Conservation (phyloP, 2,888 invertebrate genomes). For the Caenorhabditis panamensis region DNA sequence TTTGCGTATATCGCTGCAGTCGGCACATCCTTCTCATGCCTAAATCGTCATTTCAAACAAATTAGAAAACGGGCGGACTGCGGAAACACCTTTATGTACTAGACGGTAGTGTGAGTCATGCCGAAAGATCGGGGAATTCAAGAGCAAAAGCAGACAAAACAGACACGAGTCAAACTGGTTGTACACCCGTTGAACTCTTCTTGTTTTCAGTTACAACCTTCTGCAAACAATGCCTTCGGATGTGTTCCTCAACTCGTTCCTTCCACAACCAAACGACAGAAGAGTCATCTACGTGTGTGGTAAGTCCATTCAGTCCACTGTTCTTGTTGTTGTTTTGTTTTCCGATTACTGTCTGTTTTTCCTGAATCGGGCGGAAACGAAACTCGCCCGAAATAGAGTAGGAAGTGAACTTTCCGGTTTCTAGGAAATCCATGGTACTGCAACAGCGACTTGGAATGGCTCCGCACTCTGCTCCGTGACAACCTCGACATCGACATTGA, state of each 20-base stretch:
- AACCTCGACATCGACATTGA: conserved; percentile 79
- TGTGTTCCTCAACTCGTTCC: conserved; percentile 77
- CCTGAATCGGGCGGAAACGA: background rate
- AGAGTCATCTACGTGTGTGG: conserved; percentile 81
- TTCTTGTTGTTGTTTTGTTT: background rate
- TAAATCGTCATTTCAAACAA: conserved; percentile 55
- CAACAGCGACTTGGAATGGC: conserved; percentile 80
- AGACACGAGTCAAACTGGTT: background rate
- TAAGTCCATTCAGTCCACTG: conserved; percentile 49
- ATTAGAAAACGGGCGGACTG: conserved; percentile 24
- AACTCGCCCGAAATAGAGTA: background rate
- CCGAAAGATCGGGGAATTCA: background rate
- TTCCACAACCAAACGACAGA: conserved; percentile 77
- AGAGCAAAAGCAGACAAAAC: background rate
- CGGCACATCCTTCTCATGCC: conserved; percentile 48
- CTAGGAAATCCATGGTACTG: conserved; percentile 81
- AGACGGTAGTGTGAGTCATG: conserved; percentile 44
- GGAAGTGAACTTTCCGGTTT: conserved; percentile 27
- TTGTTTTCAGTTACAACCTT: conserved; percentile 78
- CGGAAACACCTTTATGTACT: conserved; percentile 54
- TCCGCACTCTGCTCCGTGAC: conserved; percentile 79
- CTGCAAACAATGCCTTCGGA: conserved; percentile 78
- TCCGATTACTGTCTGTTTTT: background rate
- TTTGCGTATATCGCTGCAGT: conserved; percentile 51
- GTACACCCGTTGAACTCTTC: conserved; percentile 1